Evolutionary conservation across 1,140 invertebrate species (phyloP).

Genomic region (Zeugodacus cucurbitae): DNA sequence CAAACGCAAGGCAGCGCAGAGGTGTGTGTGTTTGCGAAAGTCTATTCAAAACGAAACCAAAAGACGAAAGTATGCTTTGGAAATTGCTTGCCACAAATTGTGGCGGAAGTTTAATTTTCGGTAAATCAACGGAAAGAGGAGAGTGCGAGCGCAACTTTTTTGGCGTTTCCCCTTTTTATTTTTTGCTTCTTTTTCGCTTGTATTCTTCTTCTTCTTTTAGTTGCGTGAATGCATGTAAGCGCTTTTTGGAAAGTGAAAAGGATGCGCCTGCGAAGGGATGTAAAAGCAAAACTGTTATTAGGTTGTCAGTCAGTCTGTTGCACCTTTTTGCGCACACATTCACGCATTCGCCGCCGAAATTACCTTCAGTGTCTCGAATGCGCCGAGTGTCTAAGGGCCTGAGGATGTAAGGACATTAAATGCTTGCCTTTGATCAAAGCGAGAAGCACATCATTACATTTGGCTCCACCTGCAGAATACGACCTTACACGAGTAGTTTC

Average conservation of each 20-base stretch:
- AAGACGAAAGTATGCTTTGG: background rate
- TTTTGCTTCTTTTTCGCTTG: background rate
- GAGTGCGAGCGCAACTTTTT: background rate
- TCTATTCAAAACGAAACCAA: background rate
- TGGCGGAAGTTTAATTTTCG: background rate
- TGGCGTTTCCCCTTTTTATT: background rate
- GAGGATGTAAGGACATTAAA: background rate
- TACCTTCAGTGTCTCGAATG: background rate
- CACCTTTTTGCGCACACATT: background rate
- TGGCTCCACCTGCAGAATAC: background rate
- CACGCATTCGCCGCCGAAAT: background rate
- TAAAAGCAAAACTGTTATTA: no score
- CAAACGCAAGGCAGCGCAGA: background rate
- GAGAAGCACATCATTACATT: background rate
- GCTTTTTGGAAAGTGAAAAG: background rate
- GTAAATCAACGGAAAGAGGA: background rate
- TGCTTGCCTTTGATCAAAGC: background rate
- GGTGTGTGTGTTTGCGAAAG: background rate
- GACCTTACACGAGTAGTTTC: background rate
- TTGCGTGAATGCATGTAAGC: background rate
- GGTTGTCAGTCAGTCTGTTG: background rate
- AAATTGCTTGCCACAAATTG: conserved; percentile 5
- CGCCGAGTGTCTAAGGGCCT: background rate
- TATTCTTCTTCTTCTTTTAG: background rate
- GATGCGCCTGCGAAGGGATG: background rate